These are phyloP conservation scores for Caenorhabditis briggsae DNA, from an alignment of 1,140 invertebrate genomes.

Conservation along the genomic window DNA sequence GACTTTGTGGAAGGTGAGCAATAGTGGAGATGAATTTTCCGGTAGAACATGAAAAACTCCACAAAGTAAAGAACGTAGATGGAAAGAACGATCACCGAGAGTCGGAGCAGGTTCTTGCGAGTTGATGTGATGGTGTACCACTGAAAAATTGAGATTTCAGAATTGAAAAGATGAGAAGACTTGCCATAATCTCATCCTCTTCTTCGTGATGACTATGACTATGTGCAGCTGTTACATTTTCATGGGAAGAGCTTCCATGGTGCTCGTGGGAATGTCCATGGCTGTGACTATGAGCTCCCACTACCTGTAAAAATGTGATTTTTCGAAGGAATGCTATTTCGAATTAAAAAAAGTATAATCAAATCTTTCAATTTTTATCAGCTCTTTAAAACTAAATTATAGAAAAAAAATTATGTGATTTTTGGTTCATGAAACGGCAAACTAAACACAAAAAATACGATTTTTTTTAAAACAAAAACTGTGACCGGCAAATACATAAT, in stretches of 20 bases:
- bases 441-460: no score
- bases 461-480: no score
- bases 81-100: conserved; percentile 39
- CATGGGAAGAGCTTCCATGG: background rate
- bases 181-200: background rate
- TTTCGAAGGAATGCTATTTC: background rate
- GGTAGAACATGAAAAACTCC: conserved; percentile 61
- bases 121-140: conserved; percentile 9
- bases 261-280: conserved; percentile 46
- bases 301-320: conserved; percentile 36
- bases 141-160: background rate
- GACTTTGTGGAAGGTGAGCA: conserved; percentile 13
- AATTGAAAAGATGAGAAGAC: background rate
- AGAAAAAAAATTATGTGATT: no score
- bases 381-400: no score
- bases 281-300: conserved; percentile 52
- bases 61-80: conserved; percentile 58
- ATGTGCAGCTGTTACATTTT: background rate
- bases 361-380: no score
- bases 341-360: no score
- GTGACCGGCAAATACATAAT: no score
- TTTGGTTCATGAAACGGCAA: no score
- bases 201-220: conserved; percentile 37
- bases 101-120: conserved; percentile 46
- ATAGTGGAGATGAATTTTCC: conserved; percentile 39